Evolutionary conservation across 1,140 invertebrate genomes (phyloP).

Genomic region (Drosophila murphyi): DNA sequence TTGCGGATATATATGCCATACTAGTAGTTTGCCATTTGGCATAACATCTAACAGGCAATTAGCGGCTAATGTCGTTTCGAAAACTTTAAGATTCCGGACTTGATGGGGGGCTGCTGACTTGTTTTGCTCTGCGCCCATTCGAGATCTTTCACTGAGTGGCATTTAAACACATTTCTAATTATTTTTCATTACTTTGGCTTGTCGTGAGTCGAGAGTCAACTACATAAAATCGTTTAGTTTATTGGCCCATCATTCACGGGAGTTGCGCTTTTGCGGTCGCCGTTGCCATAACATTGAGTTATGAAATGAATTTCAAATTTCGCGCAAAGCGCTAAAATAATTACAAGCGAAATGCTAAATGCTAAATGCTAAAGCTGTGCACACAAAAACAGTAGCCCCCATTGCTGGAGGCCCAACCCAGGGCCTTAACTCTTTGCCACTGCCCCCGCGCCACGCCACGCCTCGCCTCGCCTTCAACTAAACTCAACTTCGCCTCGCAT

Average conservation of each 20-base stretch:
- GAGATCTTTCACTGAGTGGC: slow-evolving; percentile 48
- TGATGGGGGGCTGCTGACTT: slow-evolving; percentile 6
- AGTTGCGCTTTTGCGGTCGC: slow-evolving; percentile 72
- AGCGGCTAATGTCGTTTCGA: slow-evolving; percentile 62
- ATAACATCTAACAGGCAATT: slow-evolving; percentile 65
- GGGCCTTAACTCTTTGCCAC: background rate
- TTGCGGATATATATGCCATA: slow-evolving; percentile 36
- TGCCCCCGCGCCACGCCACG: background rate
- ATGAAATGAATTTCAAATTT: slow-evolving; percentile 83
- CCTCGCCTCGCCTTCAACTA: background rate
- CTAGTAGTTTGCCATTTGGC: slow-evolving; percentile 49
- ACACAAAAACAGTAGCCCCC: slow-evolving; percentile 49
- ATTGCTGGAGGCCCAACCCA: slow-evolving; percentile 1
- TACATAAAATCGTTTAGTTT: slow-evolving; percentile 82
- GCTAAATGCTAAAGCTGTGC: slow-evolving; percentile 41
- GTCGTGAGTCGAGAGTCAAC: slow-evolving; percentile 61
- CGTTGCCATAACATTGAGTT: slow-evolving; percentile 76
- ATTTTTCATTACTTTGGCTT: slow-evolving; percentile 79
- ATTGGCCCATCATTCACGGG: slow-evolving; percentile 80
- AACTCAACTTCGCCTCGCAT: slow-evolving; percentile 46
- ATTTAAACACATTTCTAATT: slow-evolving; percentile 74
- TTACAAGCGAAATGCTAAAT: slow-evolving; percentile 49
- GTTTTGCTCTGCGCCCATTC: slow-evolving; percentile 4
- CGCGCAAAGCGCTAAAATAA: slow-evolving; percentile 79
- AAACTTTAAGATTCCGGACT: slow-evolving; percentile 41